phyloP scores from a whole-genome alignment of 2,797 vertebrate genomes.

The Oreonectes daqikongensis region DNA sequence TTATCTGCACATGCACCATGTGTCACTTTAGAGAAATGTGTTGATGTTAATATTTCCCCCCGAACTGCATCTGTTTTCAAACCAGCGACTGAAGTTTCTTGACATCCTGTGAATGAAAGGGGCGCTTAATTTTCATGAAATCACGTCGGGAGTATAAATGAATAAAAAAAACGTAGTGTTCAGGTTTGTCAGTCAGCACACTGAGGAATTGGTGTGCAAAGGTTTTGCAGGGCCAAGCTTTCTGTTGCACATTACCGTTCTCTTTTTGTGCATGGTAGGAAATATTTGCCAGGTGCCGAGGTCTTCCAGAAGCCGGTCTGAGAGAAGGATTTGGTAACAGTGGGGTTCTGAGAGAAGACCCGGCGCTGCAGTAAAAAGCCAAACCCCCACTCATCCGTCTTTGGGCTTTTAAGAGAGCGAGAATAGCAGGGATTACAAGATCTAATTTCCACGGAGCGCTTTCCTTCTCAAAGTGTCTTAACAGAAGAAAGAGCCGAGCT shows the following conservation, averaged over 20 bases:
- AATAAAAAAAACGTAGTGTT: too few relatives aligned
- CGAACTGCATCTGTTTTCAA: too few relatives aligned
- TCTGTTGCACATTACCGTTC: conserved; percentile 72
- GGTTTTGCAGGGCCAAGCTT: too few relatives aligned
- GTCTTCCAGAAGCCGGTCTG: conserved; percentile 65
- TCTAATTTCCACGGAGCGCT: conserved; percentile 63
- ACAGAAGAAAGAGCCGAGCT: conserved; percentile 11
- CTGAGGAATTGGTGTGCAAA: too few relatives aligned
- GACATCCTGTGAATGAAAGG: background rate
- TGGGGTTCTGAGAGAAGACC: conserved; percentile 18
- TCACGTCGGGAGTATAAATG: too few relatives aligned
- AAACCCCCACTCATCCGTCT: conserved; percentile 57
- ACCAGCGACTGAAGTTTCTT: background rate
- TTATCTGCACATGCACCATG: too few relatives aligned
- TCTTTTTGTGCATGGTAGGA: conserved; percentile 59
- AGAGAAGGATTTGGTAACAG: conserved; percentile 37
- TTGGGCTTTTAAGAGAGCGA: conserved; percentile 62
- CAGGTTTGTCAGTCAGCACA: too few relatives aligned
- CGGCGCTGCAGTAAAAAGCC: conserved; percentile 57
- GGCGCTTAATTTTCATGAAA: background rate
- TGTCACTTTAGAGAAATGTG: too few relatives aligned
- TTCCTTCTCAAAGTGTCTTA: conserved; percentile 52
- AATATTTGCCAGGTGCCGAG: conserved; percentile 73
- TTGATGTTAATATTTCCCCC: too few relatives aligned
- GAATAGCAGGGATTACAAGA: conserved; percentile 63